Evolutionary conservation across 2,888 invertebrate species (phyloP).

Genomic region (Ectropis crepuscularia): DNA sequence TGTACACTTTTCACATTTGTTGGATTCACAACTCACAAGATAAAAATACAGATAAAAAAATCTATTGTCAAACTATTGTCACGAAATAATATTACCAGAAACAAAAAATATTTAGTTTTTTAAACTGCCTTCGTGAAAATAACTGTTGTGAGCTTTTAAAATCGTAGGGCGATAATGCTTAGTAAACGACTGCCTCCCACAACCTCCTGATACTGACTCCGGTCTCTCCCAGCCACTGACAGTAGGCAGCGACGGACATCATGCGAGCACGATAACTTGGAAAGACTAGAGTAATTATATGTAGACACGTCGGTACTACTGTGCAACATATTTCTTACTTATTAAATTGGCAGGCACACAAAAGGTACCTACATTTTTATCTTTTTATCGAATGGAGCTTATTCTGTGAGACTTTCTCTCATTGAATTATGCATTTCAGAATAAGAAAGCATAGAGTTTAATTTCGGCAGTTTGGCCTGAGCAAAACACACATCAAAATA

Average conservation of each 20-base stretch:
- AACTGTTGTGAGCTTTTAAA: constrained; percentile 4
- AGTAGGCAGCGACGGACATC: constrained; percentile 28
- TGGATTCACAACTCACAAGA: background rate
- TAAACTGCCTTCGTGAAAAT: background rate
- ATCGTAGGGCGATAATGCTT: constrained; percentile 18
- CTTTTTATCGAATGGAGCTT: too few species aligned
- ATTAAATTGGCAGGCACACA: too few species aligned
- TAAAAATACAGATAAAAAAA: constrained; percentile 32
- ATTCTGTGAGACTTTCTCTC: too few species aligned
- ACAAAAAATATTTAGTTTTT: constrained; percentile 25
- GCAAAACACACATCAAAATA: too few species aligned
- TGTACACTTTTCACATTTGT: constrained; percentile 6
- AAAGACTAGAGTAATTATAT: too few species aligned
- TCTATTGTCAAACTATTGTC: constrained; percentile 34
- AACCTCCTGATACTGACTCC: constrained; percentile 60
- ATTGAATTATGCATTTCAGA: too few species aligned
- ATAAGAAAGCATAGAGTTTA: too few species aligned
- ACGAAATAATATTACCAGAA: constrained; percentile 43
- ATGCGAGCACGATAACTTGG: constrained; percentile 13
- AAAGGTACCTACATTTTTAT: too few species aligned
- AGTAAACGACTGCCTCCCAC: constrained; percentile 54
- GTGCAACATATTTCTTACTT: too few species aligned
- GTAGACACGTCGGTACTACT: too few species aligned
- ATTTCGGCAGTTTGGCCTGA: too few species aligned
- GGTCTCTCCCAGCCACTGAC: constrained; percentile 31